These are phyloP conservation scores for Luscinia luscinia DNA, from an alignment of 2,797 vertebrate genomes.

Conservation along the genomic window DNA sequence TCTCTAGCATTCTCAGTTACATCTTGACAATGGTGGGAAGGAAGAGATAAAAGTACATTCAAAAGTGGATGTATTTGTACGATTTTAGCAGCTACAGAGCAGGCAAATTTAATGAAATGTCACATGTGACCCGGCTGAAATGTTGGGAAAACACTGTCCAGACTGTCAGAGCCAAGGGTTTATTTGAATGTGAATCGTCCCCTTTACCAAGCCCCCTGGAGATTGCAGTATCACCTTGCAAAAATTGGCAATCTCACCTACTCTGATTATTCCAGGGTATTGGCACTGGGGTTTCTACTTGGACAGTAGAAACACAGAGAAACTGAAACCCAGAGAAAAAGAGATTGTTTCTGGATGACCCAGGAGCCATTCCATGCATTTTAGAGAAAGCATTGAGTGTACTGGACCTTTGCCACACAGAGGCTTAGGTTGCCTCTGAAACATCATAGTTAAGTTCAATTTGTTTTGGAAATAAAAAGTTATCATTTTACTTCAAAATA, in stretches of 20 bases:
- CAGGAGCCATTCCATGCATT: neutral
- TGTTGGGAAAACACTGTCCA: neutral
- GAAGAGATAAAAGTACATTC: neutral
- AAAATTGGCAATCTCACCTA: neutral
- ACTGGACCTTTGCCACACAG: fast-evolving
- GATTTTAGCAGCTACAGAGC: neutral
- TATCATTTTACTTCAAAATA: neutral
- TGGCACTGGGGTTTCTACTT: neutral
- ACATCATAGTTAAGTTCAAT: neutral
- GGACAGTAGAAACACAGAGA: neutral
- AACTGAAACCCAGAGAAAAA: neutral
- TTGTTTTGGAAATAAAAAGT: neutral
- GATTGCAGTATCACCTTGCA: neutral
- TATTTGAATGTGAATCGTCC: neutral
- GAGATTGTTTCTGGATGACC: neutral
- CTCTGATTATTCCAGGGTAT: fast-evolving
- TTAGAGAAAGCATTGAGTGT: neutral
- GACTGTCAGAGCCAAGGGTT: neutral
- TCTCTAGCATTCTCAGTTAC: neutral
- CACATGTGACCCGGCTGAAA: neutral
- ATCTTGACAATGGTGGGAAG: neutral
- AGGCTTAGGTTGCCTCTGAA: neutral
- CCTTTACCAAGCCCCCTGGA: neutral
- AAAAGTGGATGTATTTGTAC: neutral
- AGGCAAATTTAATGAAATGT: neutral